Percentiles rank a stretch among this genome's conserved stretches.
phyloP scores from a whole-genome alignment of 37 sponge, comb jelly and placozoan species.

The Beroe ovata region DNA sequence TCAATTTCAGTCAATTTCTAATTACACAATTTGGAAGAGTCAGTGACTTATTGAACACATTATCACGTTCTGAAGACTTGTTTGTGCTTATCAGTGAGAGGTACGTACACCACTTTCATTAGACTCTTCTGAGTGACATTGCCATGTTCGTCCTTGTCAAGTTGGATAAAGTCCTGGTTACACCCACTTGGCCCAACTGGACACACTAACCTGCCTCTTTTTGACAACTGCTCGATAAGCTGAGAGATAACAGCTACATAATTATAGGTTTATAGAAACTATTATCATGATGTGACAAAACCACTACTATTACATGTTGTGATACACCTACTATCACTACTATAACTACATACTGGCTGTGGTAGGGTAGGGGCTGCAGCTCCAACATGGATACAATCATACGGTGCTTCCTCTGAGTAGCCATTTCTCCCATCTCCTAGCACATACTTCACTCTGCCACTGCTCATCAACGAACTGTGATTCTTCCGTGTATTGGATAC shows the following conservation, averaged over 20 bases:
- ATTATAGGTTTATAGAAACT: too few species aligned
- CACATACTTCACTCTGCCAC: constrained; percentile 64
- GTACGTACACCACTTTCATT: constrained; percentile 95
- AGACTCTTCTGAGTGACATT: constrained; percentile 72
- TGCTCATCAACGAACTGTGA: constrained; percentile 71
- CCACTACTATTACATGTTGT: too few species aligned
- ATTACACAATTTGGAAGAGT: too few species aligned
- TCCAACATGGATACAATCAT: constrained; percentile 98
- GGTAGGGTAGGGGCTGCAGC: constrained; percentile 89
- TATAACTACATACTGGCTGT: too few species aligned
- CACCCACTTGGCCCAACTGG: constrained; percentile 92
- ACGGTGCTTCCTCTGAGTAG: constrained; percentile 78
- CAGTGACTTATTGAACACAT: too few species aligned
- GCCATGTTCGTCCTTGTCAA: constrained; percentile 81
- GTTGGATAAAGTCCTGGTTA: constrained; percentile 81
- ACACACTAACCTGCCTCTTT: constrained; percentile 84
- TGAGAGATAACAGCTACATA: constrained; percentile 4
- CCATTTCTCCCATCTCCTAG: constrained; percentile 92
- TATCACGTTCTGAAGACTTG: constrained; percentile 65
- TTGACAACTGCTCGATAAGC: constrained; percentile 86
- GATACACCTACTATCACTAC: too few species aligned
- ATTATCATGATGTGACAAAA: neutral
- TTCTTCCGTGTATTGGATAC: constrained; percentile 75
- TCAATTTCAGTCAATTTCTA: too few species aligned
- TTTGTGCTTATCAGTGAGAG: constrained; percentile 82